These are phyloP conservation scores for Hemichromis elongatus DNA, from an alignment of 2,113 vertebrate species.

Conservation along the genomic window DNA sequence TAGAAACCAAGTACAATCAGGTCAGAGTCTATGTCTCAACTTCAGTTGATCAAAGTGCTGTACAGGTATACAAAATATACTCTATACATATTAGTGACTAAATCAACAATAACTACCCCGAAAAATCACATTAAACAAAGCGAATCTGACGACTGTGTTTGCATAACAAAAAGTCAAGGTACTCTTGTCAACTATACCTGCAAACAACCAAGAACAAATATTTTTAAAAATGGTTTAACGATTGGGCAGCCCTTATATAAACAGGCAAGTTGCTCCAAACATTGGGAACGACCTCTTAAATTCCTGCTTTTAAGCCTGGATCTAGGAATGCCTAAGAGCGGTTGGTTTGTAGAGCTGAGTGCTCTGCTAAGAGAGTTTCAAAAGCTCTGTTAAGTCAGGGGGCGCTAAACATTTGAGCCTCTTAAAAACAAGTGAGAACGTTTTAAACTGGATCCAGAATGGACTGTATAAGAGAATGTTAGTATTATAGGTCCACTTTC, in stretches of 20 bases:
- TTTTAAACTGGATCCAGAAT: not conserved
- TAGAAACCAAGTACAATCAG: not conserved
- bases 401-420: no score
- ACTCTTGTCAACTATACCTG: not conserved
- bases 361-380: no score
- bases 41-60: not conserved
- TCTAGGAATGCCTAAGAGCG: no score
- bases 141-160: not conserved
- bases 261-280: no score
- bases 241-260: no score
- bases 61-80: not conserved
- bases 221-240: not conserved
- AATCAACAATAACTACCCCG: not conserved
- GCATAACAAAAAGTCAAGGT: not conserved
- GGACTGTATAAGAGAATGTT: not conserved
- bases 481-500: not conserved
- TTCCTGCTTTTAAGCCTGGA: no score
- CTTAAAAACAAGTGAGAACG: not conserved
- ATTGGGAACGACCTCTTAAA: no score
- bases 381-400: no score
- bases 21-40: not conserved
- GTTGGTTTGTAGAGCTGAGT: no score
- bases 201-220: not conserved
- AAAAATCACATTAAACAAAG: not conserved
- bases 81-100: not conserved